phyloP scores from a whole-genome alignment of 2,888 invertebrate genomes.

The Lycocerus yunnanus region DNA sequence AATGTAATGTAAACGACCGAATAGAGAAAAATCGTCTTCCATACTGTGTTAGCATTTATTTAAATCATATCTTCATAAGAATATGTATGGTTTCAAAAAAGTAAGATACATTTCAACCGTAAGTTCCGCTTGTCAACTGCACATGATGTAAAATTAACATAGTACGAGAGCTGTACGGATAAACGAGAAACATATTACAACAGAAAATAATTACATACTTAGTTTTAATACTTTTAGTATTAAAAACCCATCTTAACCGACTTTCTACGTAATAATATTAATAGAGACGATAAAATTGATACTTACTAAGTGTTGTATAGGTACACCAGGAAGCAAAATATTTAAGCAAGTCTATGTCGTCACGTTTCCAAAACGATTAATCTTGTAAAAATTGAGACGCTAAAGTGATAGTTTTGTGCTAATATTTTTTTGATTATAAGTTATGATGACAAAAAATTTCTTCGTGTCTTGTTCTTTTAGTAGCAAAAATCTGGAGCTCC shows the following conservation, averaged over 20 bases:
- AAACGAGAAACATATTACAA: not conserved
- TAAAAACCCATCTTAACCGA: constrained; percentile 14
- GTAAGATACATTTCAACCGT: not conserved
- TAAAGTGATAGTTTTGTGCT: constrained; percentile 23
- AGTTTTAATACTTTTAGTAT: not conserved
- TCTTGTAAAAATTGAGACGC: constrained; percentile 9
- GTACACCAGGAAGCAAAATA: not conserved
- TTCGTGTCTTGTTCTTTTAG: constrained; percentile 29
- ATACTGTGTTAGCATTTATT: too few relatives aligned
- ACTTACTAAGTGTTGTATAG: not conserved
- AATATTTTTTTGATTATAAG: constrained; percentile 20
- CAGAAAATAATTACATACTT: not conserved
- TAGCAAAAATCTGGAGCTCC: constrained; percentile 22
- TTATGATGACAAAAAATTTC: constrained; percentile 19
- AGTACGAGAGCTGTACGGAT: not conserved
- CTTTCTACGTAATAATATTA: constrained; percentile 27
- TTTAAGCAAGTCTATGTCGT: not conserved
- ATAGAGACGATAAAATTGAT: constrained; percentile 17
- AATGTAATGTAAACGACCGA: too few relatives aligned
- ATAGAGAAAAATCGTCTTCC: too few relatives aligned
- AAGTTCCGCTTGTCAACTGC: not conserved
- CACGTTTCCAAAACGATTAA: constrained; percentile 1
- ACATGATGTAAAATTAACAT: not conserved
- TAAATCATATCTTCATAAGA: too few relatives aligned
- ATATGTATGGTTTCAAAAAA: too few relatives aligned